phyloP scores from a whole-genome alignment of 2,888 invertebrate species.

The Dusona sp. region DNA sequence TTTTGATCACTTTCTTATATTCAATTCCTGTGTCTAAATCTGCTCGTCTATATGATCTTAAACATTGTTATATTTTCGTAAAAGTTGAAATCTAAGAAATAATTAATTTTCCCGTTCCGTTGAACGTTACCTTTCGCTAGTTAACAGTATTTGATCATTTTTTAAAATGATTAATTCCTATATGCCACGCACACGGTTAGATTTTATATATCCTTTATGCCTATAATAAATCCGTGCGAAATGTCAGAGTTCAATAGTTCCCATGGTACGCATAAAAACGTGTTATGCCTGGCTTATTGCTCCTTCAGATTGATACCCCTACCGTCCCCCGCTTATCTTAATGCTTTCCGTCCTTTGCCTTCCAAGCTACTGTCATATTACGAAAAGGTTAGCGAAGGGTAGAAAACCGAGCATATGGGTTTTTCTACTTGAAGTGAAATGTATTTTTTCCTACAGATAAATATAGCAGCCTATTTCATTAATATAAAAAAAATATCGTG shows the following conservation, averaged over 20 bases:
- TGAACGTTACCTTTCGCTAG: not conserved
- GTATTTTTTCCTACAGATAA: not conserved
- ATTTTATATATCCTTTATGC: conserved; percentile 16
- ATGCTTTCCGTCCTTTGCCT: not conserved
- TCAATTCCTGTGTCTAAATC: not conserved
- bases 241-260: conserved; percentile 41
- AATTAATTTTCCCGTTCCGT: not conserved
- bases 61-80: not conserved
- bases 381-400: conserved; percentile 11
- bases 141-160: not conserved
- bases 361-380: conserved; percentile 14
- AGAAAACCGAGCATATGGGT: not conserved
- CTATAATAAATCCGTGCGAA: conserved; percentile 53
- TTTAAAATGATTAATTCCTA: conserved; percentile 2
- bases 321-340: conserved; percentile 4
- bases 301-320: conserved; percentile 47
- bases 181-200: too few relatives aligned
- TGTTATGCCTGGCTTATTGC: conserved; percentile 62
- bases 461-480: not conserved
- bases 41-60: not conserved
- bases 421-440: not conserved
- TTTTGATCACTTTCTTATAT: not conserved
- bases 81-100: not conserved
- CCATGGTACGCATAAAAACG: conserved; percentile 56
- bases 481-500: not conserved